Conservation (phyloP, 2,113 vertebrate genomes). For the Pardalotus punctatus region DNA sequence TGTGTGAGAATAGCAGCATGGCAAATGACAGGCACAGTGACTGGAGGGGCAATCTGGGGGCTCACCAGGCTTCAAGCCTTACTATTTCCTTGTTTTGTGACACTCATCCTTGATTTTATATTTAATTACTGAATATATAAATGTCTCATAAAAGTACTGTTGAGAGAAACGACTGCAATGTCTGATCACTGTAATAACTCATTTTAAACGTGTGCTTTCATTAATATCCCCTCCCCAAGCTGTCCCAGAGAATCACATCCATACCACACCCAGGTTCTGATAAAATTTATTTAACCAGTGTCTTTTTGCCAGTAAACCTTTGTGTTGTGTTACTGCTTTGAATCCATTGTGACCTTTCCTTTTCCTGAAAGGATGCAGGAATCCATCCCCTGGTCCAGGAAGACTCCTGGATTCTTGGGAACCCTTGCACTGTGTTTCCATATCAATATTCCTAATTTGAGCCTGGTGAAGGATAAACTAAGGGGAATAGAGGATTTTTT, state of each 20-base stretch:
- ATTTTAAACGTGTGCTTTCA: slow-evolving; percentile 5
- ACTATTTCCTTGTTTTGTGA: slow-evolving; percentile 29
- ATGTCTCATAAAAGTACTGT: slow-evolving; percentile 70
- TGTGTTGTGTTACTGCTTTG: neutral
- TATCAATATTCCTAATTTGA: neutral
- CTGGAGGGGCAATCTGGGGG: neutral
- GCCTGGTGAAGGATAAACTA: neutral
- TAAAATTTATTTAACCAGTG: neutral
- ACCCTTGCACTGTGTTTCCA: neutral
- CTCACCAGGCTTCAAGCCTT: slow-evolving; percentile 31
- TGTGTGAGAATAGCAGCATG: neutral
- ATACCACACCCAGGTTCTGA: neutral
- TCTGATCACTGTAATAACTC: slow-evolving; percentile 52
- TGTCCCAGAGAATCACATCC: neutral
- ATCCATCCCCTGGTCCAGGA: neutral
- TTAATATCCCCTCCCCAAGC: neutral
- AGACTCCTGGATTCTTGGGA: neutral
- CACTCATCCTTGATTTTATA: slow-evolving; percentile 30
- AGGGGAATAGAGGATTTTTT: neutral
- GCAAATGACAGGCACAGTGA: neutral
- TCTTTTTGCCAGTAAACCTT: slow-evolving; percentile 2
- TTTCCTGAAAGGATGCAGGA: neutral
- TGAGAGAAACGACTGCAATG: slow-evolving; percentile 66
- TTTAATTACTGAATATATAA: slow-evolving; percentile 59
- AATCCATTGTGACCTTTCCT: neutral